Conservation (phyloP, 1,140 invertebrate species). For the Lethrus apterus region DNA sequence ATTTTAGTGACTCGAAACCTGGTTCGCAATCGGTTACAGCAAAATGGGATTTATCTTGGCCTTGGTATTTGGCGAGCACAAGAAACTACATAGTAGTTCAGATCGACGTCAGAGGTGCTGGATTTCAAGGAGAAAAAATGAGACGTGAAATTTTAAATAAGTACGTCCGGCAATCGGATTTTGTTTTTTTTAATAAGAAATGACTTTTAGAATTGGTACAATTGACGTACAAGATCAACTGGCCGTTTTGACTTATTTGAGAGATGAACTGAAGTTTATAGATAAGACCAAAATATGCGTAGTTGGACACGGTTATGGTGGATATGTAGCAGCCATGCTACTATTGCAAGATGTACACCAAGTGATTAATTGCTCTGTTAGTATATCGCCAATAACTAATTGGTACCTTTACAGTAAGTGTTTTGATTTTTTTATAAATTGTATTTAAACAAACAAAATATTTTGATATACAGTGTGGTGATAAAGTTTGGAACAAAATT, state of each 20-base stretch:
- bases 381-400: slow-evolving; percentile 74
- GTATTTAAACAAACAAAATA: not conserved
- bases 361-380: slow-evolving; percentile 70
- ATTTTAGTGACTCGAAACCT: slow-evolving; percentile 60
- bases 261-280: slow-evolving; percentile 66
- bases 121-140: slow-evolving; percentile 66
- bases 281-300: slow-evolving; percentile 64
- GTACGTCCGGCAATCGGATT: slow-evolving; percentile 9
- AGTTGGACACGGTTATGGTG: slow-evolving; percentile 67
- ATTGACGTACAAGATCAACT: slow-evolving; percentile 80
- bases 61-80: slow-evolving; percentile 66
- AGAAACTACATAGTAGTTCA: slow-evolving; percentile 70
- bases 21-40: slow-evolving; percentile 69
- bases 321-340: slow-evolving; percentile 63
- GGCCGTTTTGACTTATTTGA: slow-evolving; percentile 67
- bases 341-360: slow-evolving; percentile 62
- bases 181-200: not conserved
- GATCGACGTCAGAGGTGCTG: slow-evolving; percentile 72
- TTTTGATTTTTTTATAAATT: not conserved
- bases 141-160: slow-evolving; percentile 64
- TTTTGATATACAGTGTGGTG: too few relatives aligned
- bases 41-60: slow-evolving; percentile 65
- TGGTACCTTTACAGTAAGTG: slow-evolving; percentile 71
- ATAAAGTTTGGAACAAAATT: too few relatives aligned
- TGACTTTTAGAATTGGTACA: slow-evolving; percentile 42